Base-by-base conservation (phyloP, 2,113 vertebrate species). In the Oreochromis tanganicae region DNA sequence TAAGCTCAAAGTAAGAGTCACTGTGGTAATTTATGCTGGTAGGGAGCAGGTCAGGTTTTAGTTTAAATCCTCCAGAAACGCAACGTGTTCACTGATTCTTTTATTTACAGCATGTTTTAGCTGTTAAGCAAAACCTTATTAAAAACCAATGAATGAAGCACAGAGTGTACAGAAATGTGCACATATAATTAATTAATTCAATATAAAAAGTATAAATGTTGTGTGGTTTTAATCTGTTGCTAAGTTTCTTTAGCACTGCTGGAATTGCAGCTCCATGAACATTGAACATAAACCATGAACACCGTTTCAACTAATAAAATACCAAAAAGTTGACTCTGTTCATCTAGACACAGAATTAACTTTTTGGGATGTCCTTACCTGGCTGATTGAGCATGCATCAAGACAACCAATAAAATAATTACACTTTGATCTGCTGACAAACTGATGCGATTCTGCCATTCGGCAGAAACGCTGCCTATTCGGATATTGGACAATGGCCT, bases 1-100 rank as follows among this genome's bases (percentile, higher is more conserved):
- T 34, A 3, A 0, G 0, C 29, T 34, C 29, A 61, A 61, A 61
- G 3, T 61, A 17, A 61, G 14, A 3, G 2, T 61, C 16, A 10
- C 14, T 61, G 57, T 32, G 16, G 16, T 2, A 17, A 34, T 61
- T 61, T 34, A 34, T 34, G 16, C 29, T 1, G 1, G 57, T 10
- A 41, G 57, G 57, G 5, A 61, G 14, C 57, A 61, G 57, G 59
- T 34, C 59, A 63, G 16, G 29, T 19, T 63, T 63, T 10, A 36
- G 3, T 63, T 63, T 36, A 63, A 63, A 63, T 63, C 9, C 59
- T 63, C 9, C 59, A 63, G 59, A 36, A 63, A 63, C 2, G 32
- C 16, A 11, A 4, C 59, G 9, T 63, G 32, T 34, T 36, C 59
- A 36, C 59, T 19, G 32, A 63, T 36, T 63, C 16, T 63, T 63